Evolutionary conservation across 2,888 invertebrate genomes (phyloP).

Genomic region (Pocota personata): DNA sequence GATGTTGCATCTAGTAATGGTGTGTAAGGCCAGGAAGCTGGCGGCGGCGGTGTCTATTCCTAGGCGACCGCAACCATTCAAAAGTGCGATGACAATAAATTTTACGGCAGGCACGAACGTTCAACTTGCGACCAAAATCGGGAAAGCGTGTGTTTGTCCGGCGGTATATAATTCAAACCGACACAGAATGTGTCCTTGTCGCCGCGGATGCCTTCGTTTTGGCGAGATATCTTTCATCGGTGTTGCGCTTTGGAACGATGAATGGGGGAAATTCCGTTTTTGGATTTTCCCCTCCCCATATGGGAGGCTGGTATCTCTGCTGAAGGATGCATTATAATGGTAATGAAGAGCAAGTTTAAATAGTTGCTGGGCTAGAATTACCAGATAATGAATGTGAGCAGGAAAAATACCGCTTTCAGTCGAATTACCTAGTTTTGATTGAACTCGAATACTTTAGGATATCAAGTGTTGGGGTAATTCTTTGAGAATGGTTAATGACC

Average conservation of each 20-base stretch:
- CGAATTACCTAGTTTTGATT: not conserved
- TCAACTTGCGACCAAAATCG: conserved; percentile 51
- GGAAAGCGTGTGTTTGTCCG: conserved; percentile 36
- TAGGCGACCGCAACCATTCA: conserved; percentile 56
- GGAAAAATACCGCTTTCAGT: conserved; percentile 16
- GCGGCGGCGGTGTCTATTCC: conserved; percentile 35
- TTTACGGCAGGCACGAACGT: conserved; percentile 53
- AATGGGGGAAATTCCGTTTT: conserved; percentile 30
- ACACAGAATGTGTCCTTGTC: conserved; percentile 69
- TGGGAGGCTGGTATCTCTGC: conserved; percentile 5
- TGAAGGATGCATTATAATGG: conserved; percentile 42
- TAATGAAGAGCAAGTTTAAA: conserved; percentile 32
- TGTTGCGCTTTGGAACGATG: conserved; percentile 30
- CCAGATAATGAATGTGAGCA: conserved; percentile 15
- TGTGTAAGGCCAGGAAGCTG: conserved; percentile 57
- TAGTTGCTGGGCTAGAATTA: conserved; percentile 10
- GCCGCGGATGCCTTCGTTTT: conserved; percentile 52
- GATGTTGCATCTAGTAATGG: conserved; percentile 43
- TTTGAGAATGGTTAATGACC: not conserved
- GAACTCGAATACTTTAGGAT: not conserved
- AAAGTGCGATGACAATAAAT: conserved; percentile 72
- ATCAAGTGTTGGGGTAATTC: not conserved
- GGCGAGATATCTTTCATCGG: conserved; percentile 53
- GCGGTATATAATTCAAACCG: conserved; percentile 64
- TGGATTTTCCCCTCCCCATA: conserved; percentile 26